Percentiles rank a stretch among this genome's conserved stretches.
Conservation (phyloP, 2,113 vertebrate genomes). For the Sturnus vulgaris region DNA sequence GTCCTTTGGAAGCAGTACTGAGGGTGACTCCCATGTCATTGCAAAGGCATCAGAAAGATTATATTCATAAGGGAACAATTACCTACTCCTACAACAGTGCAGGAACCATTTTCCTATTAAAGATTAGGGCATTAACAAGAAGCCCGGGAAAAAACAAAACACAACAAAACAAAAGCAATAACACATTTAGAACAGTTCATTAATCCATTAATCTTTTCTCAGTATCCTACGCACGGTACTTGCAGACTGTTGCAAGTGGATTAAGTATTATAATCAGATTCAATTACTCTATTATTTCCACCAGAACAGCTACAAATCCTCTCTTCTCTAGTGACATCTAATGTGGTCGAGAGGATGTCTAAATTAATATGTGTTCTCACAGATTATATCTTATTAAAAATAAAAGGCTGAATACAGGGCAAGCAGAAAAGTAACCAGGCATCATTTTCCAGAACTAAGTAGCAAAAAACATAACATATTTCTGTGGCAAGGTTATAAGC, state of each 20-base stretch:
- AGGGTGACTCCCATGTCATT: neutral
- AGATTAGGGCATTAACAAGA: slow-evolving; percentile 8
- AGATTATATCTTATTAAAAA: neutral
- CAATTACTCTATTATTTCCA: slow-evolving; percentile 33
- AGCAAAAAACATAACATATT: neutral
- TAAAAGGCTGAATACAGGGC: neutral
- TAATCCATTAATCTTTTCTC: slow-evolving; percentile 45
- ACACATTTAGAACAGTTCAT: slow-evolving; percentile 4
- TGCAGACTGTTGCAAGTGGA: slow-evolving; percentile 19
- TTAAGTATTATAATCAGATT: slow-evolving; percentile 21
- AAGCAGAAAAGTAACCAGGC: neutral
- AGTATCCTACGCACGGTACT: neutral
- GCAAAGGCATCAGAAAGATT: neutral
- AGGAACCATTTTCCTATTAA: neutral
- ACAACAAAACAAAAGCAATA: neutral
- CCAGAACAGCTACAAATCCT: neutral
- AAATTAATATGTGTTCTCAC: neutral
- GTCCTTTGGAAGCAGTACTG: neutral
- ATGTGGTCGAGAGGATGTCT: neutral
- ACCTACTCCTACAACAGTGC: neutral
- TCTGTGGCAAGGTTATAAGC: slow-evolving; percentile 26
- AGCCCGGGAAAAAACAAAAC: neutral
- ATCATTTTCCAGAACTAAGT: neutral
- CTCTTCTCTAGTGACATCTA: neutral
- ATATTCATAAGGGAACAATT: slow-evolving; percentile 49